phyloP scores from a whole-genome alignment of 2,888 invertebrate species.

The Acleris holmiana region DNA sequence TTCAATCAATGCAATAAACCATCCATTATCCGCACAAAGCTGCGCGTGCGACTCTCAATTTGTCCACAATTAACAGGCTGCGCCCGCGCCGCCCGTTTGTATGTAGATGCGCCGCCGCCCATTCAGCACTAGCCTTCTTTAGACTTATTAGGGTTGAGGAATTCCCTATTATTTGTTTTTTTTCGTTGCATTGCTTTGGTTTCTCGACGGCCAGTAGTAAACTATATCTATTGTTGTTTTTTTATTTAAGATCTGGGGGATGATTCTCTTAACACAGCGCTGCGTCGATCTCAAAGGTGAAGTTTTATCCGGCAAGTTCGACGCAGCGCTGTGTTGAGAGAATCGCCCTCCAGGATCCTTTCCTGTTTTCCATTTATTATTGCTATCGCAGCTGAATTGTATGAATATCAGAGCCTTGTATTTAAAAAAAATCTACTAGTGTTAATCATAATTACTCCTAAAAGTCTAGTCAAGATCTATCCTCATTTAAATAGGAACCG shows the following conservation, averaged over 20 bases:
- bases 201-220: not conserved
- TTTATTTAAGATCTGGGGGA: not conserved
- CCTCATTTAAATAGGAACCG: too few relatives aligned
- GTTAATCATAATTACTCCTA: too few relatives aligned
- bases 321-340: too few relatives aligned
- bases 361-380: too few relatives aligned
- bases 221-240: not conserved
- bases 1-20: not conserved
- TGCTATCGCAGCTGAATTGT: too few relatives aligned
- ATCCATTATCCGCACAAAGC: slow-evolving; percentile 29
- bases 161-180: slow-evolving; percentile 8
- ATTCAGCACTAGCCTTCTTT: slow-evolving; percentile 10
- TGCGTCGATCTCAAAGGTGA: too few relatives aligned
- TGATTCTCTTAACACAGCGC: too few relatives aligned
- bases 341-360: too few relatives aligned
- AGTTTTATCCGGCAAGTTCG: too few relatives aligned
- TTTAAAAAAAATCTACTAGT: too few relatives aligned
- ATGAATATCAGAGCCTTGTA: too few relatives aligned
- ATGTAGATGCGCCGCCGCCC: slow-evolving; percentile 26
- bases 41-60: slow-evolving; percentile 28
- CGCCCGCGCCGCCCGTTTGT: slow-evolving; percentile 31
- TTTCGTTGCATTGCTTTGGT: not conserved
- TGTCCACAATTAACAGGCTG: slow-evolving; percentile 33
- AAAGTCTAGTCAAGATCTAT: too few relatives aligned
- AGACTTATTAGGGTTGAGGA: slow-evolving; percentile 30